Base-by-base conservation (phyloP, 2,113 vertebrate genomes). In the Spea multiplicata region DNA sequence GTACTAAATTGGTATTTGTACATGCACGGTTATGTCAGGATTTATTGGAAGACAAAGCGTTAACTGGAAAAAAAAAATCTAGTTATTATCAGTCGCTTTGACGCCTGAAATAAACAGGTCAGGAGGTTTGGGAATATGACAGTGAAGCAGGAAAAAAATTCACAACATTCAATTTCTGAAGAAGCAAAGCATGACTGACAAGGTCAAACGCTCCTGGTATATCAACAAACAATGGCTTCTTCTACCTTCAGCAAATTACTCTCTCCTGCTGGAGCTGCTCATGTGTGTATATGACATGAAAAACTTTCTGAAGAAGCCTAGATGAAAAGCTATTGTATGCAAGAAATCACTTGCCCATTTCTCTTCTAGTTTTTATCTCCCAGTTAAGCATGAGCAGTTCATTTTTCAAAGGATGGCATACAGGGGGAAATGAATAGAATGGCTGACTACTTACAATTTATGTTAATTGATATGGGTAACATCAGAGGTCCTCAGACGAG, bases 161-260 rank as follows among this genome's bases (percentile, higher is more conserved):
- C 68, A 75, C 73, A 79, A 73, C 30, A 46, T n/a, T 62, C 47
- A 16, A 72, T 80, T 79, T 81, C 73, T 71, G 77, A 81, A 75
- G 64, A 83, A 73, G 44, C 55, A 78, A 67, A 53, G 44, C 71
- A 81, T 73, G 79, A 76, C 66, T 81, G 59, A 50, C 69, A 69
- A 82, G 66, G 73, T 66, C 44, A 74, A 81, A 61, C 65, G n/a
- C 12, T 73, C 72, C 76, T 49, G 76, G n/a, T 74, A 77, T 53
- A 78, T 48, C 73, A 77, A 69, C 81, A 83, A 80, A 84, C 16
- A 53, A 66, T 67, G 85, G 50, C 71, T 79, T 79, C 62, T 73
- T 64, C 46, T 82, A 69, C 45, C 73, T 78, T 30, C 84, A 83
- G 78, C 59, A 80, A 84, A 81, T 72, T 70, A 52, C 61, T 71